Base-by-base conservation (phyloP, 2,113 vertebrate genomes). In the human region DNA sequence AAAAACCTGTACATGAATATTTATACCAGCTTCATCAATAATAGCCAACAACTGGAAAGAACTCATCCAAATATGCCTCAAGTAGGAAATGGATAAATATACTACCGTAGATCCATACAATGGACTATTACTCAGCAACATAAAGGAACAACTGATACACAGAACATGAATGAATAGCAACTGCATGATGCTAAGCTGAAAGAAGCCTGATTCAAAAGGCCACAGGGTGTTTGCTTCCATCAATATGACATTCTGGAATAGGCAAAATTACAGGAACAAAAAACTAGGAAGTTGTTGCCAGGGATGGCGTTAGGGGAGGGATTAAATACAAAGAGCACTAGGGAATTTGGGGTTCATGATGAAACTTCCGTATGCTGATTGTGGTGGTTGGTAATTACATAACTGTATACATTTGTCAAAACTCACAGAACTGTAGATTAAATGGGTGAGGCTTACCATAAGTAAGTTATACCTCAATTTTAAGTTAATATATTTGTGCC, bases 161-260 rank as follows among this genome's bases (percentile, higher is more conserved):
- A 48, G 48, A 96, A 86, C 35, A 23, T 16, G 50, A 45, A 18
- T n/a, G 22, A 78, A 48, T 79, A 79, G 76, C 66, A 82, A 32
- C 25, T 72, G 14, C 52, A 20, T 59, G 50, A 23, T 45, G 27
- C 50, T 40, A 61, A 68, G 8, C 8, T 50, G 27, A 87, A 92
- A 89, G 38, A 64, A 90, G 76, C 35, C 45, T 52, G 45, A 87
- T 87, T 94, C 59, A 66, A 78, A 92, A 90, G 13, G 10, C 45
- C 43, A 48, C 40, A 73, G 6, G 14, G 13, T 38, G 23, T 66
- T 87, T 55, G 35, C 16, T 90, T 93, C 85, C 30, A 90, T 17
- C 84, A 59, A 81, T 4, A 23, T 12, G 52, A 90, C 45, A 30
- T 50, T 57, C 52, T 79, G 68, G 35, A 76, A 95, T 3, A 73